phyloP scores from a whole-genome alignment of 2,797 vertebrate genomes.

The Dermochelys coriacea region DNA sequence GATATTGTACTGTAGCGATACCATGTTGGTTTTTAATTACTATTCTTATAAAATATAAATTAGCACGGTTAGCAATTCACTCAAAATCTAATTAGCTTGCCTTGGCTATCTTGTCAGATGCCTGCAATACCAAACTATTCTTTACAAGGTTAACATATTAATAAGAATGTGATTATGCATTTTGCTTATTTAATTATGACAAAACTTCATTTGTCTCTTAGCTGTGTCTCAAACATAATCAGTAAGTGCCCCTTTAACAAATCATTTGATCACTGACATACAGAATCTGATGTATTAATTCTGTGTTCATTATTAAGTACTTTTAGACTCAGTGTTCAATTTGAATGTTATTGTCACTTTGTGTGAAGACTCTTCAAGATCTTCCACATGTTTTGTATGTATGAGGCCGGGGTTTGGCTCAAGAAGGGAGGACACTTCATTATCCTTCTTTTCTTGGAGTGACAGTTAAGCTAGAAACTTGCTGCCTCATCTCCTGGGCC shows the following conservation, averaged over 20 bases:
- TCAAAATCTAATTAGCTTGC: constrained; percentile 82
- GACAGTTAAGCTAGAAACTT: background rate
- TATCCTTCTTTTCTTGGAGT: background rate
- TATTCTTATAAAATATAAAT: constrained; percentile 82
- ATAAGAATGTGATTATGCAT: constrained; percentile 73
- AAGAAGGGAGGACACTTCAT: background rate
- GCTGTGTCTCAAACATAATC: constrained; percentile 64
- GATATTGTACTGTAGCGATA: constrained; percentile 54
- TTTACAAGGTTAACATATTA: constrained; percentile 78
- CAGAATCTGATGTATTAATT: constrained; percentile 59
- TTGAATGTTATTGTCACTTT: background rate
- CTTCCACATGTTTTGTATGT: background rate
- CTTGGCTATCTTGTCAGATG: constrained; percentile 69
- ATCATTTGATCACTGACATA: constrained; percentile 43
- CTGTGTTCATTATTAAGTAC: constrained; percentile 45
- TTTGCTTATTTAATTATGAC: constrained; percentile 74
- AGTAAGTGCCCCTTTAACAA: constrained; percentile 39
- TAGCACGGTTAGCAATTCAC: constrained; percentile 75
- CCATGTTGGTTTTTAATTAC: constrained; percentile 79
- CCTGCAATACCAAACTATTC: constrained; percentile 70
- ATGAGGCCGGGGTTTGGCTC: background rate
- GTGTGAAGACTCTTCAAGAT: background rate
- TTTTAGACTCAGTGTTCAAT: constrained; percentile 20
- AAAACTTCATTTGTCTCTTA: constrained; percentile 72
- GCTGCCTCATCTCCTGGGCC: background rate